Base-by-base conservation (phyloP, 2,797 vertebrate species). In the Lophotriccus pileatus region DNA sequence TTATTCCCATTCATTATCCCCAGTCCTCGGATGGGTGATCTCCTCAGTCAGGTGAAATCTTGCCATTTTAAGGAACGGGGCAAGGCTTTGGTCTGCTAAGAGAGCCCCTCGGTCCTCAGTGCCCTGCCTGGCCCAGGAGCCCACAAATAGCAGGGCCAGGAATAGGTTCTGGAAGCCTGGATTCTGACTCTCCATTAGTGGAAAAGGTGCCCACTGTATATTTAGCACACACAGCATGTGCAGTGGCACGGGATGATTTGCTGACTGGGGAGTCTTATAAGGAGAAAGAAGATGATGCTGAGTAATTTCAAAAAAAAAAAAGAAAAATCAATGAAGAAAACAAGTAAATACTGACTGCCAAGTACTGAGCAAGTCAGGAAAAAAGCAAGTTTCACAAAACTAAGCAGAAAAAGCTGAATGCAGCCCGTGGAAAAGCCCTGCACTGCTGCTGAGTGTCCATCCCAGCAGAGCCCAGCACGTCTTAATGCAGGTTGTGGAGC, bases 301-400 rank as follows among this genome's bases (percentile, higher is more conserved):
- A 90, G 62, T 63, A 84, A 91, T 56, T 69, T 63, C 2, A 3
- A 55, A 43, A 3, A 41, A 83, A 70, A 56, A 67, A 85, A 59
- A 79, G 59, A 93, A 64, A 81, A 93, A 80, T 72, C 78, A 69
- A 72, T 87, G 62, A 77, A 73, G 47, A 83, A 89, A 92, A 41
- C 39, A 73, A 90, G 79, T 78, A 84, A 91, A 81, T 59, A 78
- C 19, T 0, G 8, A 78, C 56, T 87, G 79, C 87, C 89, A 76
- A 87, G 56, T n/a, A 87, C 73, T 78, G 79, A 28, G 94, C 72
- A 59, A 68, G 68, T 66, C 87, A 84, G 76, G n/a, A 63, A 73
- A 67, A 85, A 69, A 66, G 52, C 62, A 78, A 81, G 30, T 78
- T 92, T 58, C 68, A 24, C 4, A 10, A 44, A 70, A 69, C 34